Evolutionary conservation across 2,113 vertebrate species (phyloP), one percentile per base, ranked within the genome.

Genomic region (Hyperopisus bebe): DNA sequence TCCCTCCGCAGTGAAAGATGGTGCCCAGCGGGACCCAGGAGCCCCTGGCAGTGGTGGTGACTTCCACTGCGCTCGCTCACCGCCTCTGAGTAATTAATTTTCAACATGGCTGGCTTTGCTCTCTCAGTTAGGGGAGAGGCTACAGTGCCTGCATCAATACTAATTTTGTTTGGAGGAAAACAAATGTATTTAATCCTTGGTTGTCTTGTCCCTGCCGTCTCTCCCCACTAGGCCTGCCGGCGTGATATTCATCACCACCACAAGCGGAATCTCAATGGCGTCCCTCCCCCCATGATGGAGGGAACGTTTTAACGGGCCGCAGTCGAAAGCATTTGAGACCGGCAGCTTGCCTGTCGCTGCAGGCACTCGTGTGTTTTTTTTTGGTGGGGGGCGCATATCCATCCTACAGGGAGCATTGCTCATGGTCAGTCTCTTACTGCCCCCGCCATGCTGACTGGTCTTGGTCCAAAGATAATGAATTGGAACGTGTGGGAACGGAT

Each of bases 131-230:
- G 90, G 66, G 55, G 48, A 89, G 70, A 90, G 66, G 90, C 31
- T 86, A 77, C 83, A 90, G 91, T 92, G 93, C 93, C 91, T 88
- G 91, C 90, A 90, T 95, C 94, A 94, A 95, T 95, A 94, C 93
- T 94, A 94, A 95, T 95, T 94, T 94, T 90, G 89, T 91, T 91
- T 89, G 48, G 90, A 91, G 92, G 92, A 94, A 95, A 94, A 95
- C 95, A 95, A 94, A 94, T 94, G 92, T 94, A 94, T 94, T 95
- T 95, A 94, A 94, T 95, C 91, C 94, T 91, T 92, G 92, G 90
- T 92, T 94, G 93, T 94, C 94, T 94, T 93, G 92, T 94, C 92
- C 92, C 80, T 58, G 39, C 48, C 77, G 35, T 89, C 48, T 84
- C 50, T 84, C 48, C 70, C 39, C 74, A 47, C 24, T 50, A 82